Conservation (phyloP, 1,140 invertebrate species). For the Drosophila yakuba region DNA sequence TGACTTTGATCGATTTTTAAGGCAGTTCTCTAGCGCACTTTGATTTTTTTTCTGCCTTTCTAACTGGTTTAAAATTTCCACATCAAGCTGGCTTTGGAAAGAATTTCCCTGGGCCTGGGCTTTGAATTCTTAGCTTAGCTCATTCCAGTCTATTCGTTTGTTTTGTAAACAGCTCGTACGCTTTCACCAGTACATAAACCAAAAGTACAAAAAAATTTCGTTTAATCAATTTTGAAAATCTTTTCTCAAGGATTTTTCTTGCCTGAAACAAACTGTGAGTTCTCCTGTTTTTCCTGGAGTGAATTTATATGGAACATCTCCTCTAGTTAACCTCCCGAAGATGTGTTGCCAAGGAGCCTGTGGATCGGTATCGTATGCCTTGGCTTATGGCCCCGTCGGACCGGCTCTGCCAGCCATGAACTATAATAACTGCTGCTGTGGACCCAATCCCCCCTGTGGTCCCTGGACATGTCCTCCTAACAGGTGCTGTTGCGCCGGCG, state of each 20-base stretch:
- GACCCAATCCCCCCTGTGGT: slow-evolving; percentile 64
- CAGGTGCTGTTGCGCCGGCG: slow-evolving; percentile 54
- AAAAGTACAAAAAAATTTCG: slow-evolving; percentile 43
- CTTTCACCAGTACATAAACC: slow-evolving; percentile 9
- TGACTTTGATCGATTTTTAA: slow-evolving; percentile 61
- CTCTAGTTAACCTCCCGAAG: not conserved
- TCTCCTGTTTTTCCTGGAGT: not conserved
- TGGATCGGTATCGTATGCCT: slow-evolving; percentile 61
- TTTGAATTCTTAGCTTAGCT: not conserved
- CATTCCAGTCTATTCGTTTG: slow-evolving; percentile 37
- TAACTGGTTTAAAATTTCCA: slow-evolving; percentile 15
- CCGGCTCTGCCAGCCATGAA: slow-evolving; percentile 69
- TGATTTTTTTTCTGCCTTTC: slow-evolving; percentile 7
- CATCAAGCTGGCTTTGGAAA: slow-evolving; percentile 49
- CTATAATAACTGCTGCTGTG: slow-evolving; percentile 61
- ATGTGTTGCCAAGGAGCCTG: slow-evolving; percentile 49
- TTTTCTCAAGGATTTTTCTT: not conserved
- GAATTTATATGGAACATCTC: not conserved
- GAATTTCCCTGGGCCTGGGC: not conserved
- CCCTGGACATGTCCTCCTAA: slow-evolving; percentile 72
- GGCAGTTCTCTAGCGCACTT: slow-evolving; percentile 7
- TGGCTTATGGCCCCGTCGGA: slow-evolving; percentile 65
- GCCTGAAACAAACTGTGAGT: slow-evolving; percentile 22
- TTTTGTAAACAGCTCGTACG: slow-evolving; percentile 29
- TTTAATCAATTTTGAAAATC: slow-evolving; percentile 9